Base-by-base conservation (phyloP, 2,113 vertebrate genomes). In the Triplophysa dalaica region DNA sequence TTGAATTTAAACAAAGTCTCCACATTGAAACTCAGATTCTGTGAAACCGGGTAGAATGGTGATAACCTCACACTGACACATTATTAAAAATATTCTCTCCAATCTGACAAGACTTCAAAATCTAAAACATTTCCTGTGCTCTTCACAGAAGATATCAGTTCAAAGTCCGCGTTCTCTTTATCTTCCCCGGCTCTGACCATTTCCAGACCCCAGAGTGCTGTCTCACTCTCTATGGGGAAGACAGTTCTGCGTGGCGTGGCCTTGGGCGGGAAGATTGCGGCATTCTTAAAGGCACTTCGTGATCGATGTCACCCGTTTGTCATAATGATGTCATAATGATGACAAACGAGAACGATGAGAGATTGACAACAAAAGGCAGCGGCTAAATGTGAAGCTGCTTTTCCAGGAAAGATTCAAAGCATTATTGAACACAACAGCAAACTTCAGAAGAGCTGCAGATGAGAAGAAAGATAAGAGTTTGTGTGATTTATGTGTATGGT, bases 71-170 rank as follows among this genome's bases (percentile, higher is more conserved):
- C 16, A 22, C 5, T 68, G 54, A 13, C 54, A 48, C 56, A 50
- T 80, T 64, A 22, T 58, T 65, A 70, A 1, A 48, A 80, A 78
- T 75, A 70, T 61, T 64, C 29, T 10, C 56, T 76, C 75, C 50
- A 67, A 82, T 85, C 81, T 81, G 79, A 85, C 79, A 79, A 84
- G 73, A 76, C 62, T 73, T 78, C 2, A 75, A n/a, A 72, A 82
- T 83, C 81, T 84, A 29, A 64, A 83, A 50, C 81, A 85, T 85
- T 86, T 86, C 86, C 85, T 84, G 83, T 22, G 48, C 12, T 41
- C 68, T 79, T 75, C 48, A 26, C 64, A 63, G 75, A 33, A 17
- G 66, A 84, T 86, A 82, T 86, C 83, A 62, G 76, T 84, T 86
- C 83, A 86, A 82, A 87, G 81, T 33, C n/a, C n/a, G 48, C n/a